phyloP scores from a whole-genome alignment of 2,888 invertebrate genomes.

The Cryptophagus acutangulus region DNA sequence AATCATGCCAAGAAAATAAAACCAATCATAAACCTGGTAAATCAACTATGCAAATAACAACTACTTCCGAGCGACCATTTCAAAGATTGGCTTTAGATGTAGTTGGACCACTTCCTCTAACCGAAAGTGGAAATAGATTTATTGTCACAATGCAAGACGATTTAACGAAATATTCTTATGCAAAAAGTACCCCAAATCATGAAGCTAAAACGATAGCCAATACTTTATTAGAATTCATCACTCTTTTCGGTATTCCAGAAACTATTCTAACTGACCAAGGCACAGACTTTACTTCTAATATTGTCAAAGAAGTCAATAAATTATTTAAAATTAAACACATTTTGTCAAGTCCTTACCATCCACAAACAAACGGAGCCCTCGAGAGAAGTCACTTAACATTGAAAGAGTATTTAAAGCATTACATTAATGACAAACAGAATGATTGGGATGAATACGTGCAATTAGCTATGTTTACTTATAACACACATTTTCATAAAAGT shows the following conservation, averaged over 20 bases:
- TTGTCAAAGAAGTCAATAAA: constrained; percentile 35
- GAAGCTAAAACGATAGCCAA: constrained; percentile 36
- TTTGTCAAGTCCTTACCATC: constrained; percentile 33
- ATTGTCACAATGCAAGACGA: constrained; percentile 29
- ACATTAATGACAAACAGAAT: constrained; percentile 27
- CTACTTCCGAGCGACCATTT: constrained; percentile 32
- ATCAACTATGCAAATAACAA: constrained; percentile 36
- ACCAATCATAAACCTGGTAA: constrained; percentile 17
- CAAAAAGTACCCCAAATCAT: constrained; percentile 27
- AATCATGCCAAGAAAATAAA: constrained; percentile 32
- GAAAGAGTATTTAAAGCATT: constrained; percentile 34
- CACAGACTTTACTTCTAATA: constrained; percentile 36
- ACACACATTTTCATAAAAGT: constrained; percentile 31
- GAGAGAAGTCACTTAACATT: constrained; percentile 36
- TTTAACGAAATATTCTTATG: constrained; percentile 21
- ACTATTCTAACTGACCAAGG: constrained; percentile 42
- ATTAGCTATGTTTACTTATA: constrained; percentile 35
- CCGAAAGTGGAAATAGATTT: constrained; percentile 28
- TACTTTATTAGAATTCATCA: constrained; percentile 33
- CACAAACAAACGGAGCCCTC: constrained; percentile 35
- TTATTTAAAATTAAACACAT: constrained; percentile 35
- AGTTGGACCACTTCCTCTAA: constrained; percentile 33
- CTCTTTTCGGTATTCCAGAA: constrained; percentile 39
- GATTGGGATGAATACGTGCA: constrained; percentile 35
- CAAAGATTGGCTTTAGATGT: constrained; percentile 33